These are phyloP conservation scores for Hydrolagus affinis DNA, from an alignment of 2,113 vertebrate species.

Conservation along the genomic window DNA sequence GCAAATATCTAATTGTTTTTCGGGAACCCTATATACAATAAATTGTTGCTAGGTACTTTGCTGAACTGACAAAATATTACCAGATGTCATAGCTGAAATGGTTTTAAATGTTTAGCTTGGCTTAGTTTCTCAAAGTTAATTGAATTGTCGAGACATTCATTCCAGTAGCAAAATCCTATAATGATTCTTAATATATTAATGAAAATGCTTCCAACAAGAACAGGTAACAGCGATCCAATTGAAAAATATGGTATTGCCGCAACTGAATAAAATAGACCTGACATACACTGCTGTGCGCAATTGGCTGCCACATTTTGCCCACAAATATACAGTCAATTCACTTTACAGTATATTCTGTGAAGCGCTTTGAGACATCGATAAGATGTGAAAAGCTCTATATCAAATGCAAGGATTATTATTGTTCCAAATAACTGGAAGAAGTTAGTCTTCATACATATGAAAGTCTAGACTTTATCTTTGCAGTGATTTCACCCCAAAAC, in stretches of 20 bases:
- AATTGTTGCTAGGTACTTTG: too few species aligned
- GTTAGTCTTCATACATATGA: slow-evolving; percentile 1
- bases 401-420: too few species aligned
- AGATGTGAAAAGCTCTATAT: too few species aligned
- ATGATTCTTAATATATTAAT: slow-evolving; percentile 15
- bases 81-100: not conserved
- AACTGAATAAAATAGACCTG: slow-evolving; percentile 19
- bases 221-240: slow-evolving; percentile 16
- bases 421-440: too few species aligned
- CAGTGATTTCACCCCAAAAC: not conserved
- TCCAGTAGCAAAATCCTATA: not conserved
- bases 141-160: not conserved
- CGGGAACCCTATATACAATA: not conserved
- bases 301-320: too few species aligned
- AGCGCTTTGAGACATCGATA: too few species aligned
- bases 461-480: slow-evolving; percentile 18
- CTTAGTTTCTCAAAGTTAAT: slow-evolving; percentile 1
- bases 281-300: too few species aligned
- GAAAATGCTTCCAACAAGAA: not conserved
- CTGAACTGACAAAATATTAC: not conserved
- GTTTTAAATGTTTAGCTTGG: slow-evolving; percentile 11
- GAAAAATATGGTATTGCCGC: slow-evolving; percentile 10
- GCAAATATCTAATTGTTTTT: not conserved
- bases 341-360: too few species aligned
- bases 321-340: too few species aligned